phyloP scores from a whole-genome alignment of 2,888 invertebrate species.

The Habrosyne pyritoides region DNA sequence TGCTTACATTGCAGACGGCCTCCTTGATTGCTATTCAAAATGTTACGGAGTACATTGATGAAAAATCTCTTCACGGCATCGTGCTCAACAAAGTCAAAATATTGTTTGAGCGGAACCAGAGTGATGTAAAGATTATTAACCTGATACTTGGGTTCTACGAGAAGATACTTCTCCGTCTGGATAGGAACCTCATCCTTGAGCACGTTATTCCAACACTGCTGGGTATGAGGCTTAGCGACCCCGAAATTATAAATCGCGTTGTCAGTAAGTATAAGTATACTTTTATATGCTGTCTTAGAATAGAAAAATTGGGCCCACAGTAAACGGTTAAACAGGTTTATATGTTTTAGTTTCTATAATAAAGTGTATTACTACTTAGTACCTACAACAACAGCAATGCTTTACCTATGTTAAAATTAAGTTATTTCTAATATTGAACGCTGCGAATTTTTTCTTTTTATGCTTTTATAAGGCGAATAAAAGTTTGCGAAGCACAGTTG shows the following conservation, averaged over 20 bases:
- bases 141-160: slow-evolving; percentile 91
- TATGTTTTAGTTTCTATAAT: neutral
- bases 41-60: slow-evolving; percentile 92
- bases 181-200: slow-evolving; percentile 94
- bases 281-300: neutral
- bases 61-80: slow-evolving; percentile 90
- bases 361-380: neutral
- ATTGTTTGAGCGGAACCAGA: slow-evolving; percentile 90
- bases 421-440: slow-evolving; percentile 12
- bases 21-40: slow-evolving; percentile 94
- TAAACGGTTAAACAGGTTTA: neutral
- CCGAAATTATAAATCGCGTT: slow-evolving; percentile 94
- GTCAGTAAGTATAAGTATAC: slow-evolving; percentile 91
- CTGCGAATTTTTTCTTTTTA: slow-evolving; percentile 13
- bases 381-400: neutral
- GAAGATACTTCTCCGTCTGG: slow-evolving; percentile 91
- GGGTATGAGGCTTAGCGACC: slow-evolving; percentile 93
- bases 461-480: slow-evolving; percentile 11
- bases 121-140: slow-evolving; percentile 91
- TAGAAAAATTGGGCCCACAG: neutral
- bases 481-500: slow-evolving; percentile 1
- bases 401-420: slow-evolving; percentile 11
- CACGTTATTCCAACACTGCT: slow-evolving; percentile 95
- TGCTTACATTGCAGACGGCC: slow-evolving; percentile 86
- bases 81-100: slow-evolving; percentile 92